Conservation (phyloP, 2,888 invertebrate species). For the Mythimna ferrago region DNA sequence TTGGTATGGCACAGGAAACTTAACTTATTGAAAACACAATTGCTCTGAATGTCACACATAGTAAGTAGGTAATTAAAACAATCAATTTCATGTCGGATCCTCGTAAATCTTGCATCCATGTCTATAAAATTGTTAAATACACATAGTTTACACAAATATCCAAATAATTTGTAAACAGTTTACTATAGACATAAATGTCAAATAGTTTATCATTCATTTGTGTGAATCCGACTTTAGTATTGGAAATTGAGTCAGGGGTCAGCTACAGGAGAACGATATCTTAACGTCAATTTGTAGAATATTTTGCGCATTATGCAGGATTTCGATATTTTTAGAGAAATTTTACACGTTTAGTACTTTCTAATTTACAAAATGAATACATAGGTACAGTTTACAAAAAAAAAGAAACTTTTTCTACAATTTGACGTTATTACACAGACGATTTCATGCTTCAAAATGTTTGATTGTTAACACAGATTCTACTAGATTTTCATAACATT, state of each 20-base stretch:
- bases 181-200: slow-evolving; percentile 57
- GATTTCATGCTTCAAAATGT: slow-evolving; percentile 52
- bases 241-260: slow-evolving; percentile 51
- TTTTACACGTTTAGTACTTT: not conserved
- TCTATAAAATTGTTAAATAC: slow-evolving; percentile 50
- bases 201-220: slow-evolving; percentile 41
- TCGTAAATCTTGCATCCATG: slow-evolving; percentile 58
- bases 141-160: slow-evolving; percentile 44
- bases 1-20: slow-evolving; percentile 81
- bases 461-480: slow-evolving; percentile 64
- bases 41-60: slow-evolving; percentile 70
- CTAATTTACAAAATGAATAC: not conserved
- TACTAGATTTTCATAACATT: slow-evolving; percentile 63
- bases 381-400: not conserved
- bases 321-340: not conserved
- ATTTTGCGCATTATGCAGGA: not conserved
- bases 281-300: slow-evolving; percentile 53
- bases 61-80: slow-evolving; percentile 58
- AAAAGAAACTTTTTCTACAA: slow-evolving; percentile 48
- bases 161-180: slow-evolving; percentile 62
- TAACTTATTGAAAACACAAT: slow-evolving; percentile 70
- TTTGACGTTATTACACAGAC: slow-evolving; percentile 40
- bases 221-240: slow-evolving; percentile 57
- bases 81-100: slow-evolving; percentile 55
- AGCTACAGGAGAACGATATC: slow-evolving; percentile 14